These are phyloP conservation scores for Melanotaenia pygmaea DNA, from an alignment of 2,797 vertebrate genomes.

Conservation along the genomic window DNA sequence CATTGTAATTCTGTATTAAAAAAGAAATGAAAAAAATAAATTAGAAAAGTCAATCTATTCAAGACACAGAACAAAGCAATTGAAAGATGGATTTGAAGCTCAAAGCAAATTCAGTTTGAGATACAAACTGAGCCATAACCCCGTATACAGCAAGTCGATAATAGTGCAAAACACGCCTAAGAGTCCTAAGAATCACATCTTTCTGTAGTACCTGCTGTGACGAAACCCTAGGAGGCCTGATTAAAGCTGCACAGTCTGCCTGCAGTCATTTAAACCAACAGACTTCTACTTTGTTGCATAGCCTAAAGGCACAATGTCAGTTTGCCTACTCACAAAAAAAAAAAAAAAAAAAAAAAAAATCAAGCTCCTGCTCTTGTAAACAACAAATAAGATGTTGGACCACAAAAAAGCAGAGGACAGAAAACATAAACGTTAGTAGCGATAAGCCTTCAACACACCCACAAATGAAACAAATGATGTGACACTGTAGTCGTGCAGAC, in stretches of 20 bases:
- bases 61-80: constrained; percentile 48
- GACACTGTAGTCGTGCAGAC: neutral
- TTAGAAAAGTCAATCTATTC: constrained; percentile 24
- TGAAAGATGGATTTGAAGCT: constrained; percentile 27
- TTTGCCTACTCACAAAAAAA: constrained; percentile 7
- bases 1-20: constrained; percentile 28
- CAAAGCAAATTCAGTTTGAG: neutral
- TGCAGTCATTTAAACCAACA: constrained; percentile 57
- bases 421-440: neutral
- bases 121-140: constrained; percentile 9
- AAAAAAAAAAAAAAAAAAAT: constrained; percentile 21
- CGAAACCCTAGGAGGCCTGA: constrained; percentile 50
- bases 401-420: constrained; percentile 12
- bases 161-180: constrained; percentile 13
- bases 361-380: neutral
- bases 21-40: neutral
- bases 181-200: constrained; percentile 30
- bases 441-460: constrained; percentile 2
- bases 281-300: constrained; percentile 28
- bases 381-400: constrained; percentile 31
- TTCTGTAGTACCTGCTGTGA: constrained; percentile 43
- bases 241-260: constrained; percentile 53
- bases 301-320: constrained; percentile 56
- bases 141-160: constrained; percentile 29
- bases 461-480: neutral